These are phyloP conservation scores for Trissolcus basalis DNA, from an alignment of 1,140 invertebrate genomes.

Conservation along the genomic window DNA sequence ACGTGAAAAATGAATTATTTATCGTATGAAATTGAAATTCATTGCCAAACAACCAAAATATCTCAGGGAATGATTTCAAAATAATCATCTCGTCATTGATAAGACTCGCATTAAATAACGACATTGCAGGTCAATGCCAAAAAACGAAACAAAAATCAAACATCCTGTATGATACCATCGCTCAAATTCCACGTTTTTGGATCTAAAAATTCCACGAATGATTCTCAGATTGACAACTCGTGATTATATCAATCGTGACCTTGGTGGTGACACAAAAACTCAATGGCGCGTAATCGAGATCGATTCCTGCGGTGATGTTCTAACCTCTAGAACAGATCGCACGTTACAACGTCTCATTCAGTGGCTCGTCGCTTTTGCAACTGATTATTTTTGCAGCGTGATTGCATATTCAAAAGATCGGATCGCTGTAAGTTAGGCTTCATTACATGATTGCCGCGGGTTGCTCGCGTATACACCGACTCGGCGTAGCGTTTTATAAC, in stretches of 20 bases:
- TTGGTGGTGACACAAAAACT: slow-evolving; percentile 17
- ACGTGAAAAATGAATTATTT: too few species aligned
- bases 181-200: too few species aligned
- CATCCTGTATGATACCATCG: too few species aligned
- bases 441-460: slow-evolving; percentile 56
- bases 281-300: slow-evolving; percentile 18
- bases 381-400: slow-evolving; percentile 48
- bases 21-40: too few species aligned
- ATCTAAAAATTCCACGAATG: slow-evolving; percentile 16
- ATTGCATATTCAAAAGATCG: slow-evolving; percentile 59
- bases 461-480: slow-evolving; percentile 27
- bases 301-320: slow-evolving; percentile 15
- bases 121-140: too few species aligned
- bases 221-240: slow-evolving; percentile 20
- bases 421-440: slow-evolving; percentile 54
- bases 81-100: too few species aligned
- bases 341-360: slow-evolving; percentile 36
- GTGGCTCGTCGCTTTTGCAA: slow-evolving; percentile 45
- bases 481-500: slow-evolving; percentile 41
- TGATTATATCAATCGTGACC: slow-evolving; percentile 36
- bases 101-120: too few species aligned
- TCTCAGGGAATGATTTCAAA: too few species aligned
- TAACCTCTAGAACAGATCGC: not conserved
- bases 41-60: too few species aligned
- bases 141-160: too few species aligned